These are phyloP conservation scores for Xestia rhomboidea DNA, from an alignment of 2,888 invertebrate genomes.

Conservation along the genomic window DNA sequence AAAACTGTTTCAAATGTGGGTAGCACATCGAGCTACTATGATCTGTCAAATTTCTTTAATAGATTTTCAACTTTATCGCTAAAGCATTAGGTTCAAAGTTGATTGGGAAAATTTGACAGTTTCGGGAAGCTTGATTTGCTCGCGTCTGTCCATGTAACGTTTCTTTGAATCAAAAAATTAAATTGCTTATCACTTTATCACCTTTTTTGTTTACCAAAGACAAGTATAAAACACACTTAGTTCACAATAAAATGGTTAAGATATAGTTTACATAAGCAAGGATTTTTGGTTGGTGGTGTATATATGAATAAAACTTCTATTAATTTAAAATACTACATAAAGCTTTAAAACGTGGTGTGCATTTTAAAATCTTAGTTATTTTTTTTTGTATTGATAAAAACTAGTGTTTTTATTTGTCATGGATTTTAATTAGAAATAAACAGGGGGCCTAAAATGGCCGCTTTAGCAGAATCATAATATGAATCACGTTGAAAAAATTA, in stretches of 20 bases:
- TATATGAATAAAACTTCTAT: neutral
- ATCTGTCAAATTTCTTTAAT: too few species aligned
- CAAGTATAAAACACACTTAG: conserved; percentile 16
- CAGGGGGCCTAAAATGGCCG: too few species aligned
- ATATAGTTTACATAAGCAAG: conserved; percentile 30
- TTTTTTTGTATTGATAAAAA: neutral
- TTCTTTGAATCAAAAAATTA: neutral
- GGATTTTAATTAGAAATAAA: neutral
- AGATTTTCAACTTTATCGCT: too few species aligned
- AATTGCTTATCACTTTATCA: neutral
- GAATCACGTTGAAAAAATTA: too few species aligned
- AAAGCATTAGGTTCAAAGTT: too few species aligned
- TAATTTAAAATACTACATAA: neutral
- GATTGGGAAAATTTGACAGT: too few species aligned
- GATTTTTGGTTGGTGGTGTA: neutral
- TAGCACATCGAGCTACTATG: too few species aligned
- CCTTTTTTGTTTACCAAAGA: conserved; percentile 8
- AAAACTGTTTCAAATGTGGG: too few species aligned
- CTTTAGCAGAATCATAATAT: too few species aligned
- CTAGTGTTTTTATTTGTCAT: conserved; percentile 3
- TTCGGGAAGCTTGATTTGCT: too few species aligned
- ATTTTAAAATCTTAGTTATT: neutral
- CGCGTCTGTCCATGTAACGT: too few species aligned
- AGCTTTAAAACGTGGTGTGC: neutral
- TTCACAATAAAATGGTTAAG: conserved; percentile 6